Evolutionary conservation across 2,888 invertebrate species (phyloP), one percentile per base, ranked within the genome.

Genomic region (Timema podura): DNA sequence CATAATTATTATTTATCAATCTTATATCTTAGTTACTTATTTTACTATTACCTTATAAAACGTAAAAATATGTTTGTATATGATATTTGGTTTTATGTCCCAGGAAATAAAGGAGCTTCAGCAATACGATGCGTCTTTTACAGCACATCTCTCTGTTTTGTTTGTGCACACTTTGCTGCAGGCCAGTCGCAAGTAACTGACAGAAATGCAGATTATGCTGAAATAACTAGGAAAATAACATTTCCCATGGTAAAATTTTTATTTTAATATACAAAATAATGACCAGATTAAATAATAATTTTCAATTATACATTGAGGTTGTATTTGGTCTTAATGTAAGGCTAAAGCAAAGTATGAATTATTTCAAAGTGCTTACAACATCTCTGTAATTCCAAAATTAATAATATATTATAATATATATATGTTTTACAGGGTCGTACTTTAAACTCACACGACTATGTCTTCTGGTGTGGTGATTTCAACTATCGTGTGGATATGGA

Each of bases 381-480:
- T 30, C 30, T 30, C 30, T 30, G 30, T 30, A 30, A 30, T 30
- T 30, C 30, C 3, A 30, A 30, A 30, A 30, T 30, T 30, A 30
- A 30, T 30, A 30, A 30, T 30, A 30, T 30, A 30, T n/a, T n/a
- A n/a, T 61, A 16, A 11, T 44, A 13, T 49, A 30, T 48, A 6
- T 49, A 8, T 61, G 8, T 47, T 57, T 77, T 80, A 68, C 76
- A 86, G 86, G 96, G 95, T 10, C 86, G 96, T 72, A 92, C 93
- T 0, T 83, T 98, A 7, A 93, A 94, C 80, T 93, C 96, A 1
- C 98, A 99, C 79, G 99, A 99, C 82, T 98, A 96, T 80, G 91
- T 99, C 1, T 98, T 99, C 82, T 99, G 98, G 98, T 96, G 98
- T 81, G 99, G 99, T 0, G 99, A 99, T 83, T 99, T 99, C 81